These are phyloP conservation scores for Anthoscopus minutus DNA, from an alignment of 2,113 vertebrate genomes.

Conservation along the genomic window DNA sequence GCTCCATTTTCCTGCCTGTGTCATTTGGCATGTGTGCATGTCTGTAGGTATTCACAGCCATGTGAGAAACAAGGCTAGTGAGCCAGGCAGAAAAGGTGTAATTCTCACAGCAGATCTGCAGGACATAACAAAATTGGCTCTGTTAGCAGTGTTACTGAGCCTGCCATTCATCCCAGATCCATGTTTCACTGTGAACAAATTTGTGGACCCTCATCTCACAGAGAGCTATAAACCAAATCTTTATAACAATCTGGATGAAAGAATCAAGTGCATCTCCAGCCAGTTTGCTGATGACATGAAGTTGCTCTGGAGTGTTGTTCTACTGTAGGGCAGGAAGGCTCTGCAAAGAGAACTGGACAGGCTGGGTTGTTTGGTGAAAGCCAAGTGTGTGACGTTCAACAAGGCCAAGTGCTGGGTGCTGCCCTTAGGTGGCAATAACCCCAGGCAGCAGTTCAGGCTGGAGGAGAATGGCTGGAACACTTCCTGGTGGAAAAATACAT, in stretches of 20 bases:
- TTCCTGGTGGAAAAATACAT: accelerated
- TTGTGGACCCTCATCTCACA: neutral
- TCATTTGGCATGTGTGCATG: neutral
- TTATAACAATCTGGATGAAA: neutral
- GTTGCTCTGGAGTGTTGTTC: neutral
- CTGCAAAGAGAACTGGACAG: neutral
- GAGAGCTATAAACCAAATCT: neutral
- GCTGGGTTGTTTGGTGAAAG: accelerated
- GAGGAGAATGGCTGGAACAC: neutral
- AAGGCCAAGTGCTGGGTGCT: neutral
- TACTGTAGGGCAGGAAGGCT: neutral
- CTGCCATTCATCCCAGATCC: neutral
- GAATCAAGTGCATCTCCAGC: neutral
- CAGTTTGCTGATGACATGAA: neutral
- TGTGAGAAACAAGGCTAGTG: neutral
- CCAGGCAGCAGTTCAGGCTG: accelerated
- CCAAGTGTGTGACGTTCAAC: neutral
- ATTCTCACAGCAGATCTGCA: neutral
- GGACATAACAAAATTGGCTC: neutral
- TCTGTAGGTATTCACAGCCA: neutral
- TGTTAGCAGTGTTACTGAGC: neutral
- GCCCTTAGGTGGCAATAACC: neutral
- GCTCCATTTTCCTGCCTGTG: neutral
- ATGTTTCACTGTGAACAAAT: neutral
- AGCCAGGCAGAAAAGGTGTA: neutral